These are phyloP conservation scores for Pseudoips prasinana DNA, from an alignment of 2,888 invertebrate genomes.

Conservation along the genomic window DNA sequence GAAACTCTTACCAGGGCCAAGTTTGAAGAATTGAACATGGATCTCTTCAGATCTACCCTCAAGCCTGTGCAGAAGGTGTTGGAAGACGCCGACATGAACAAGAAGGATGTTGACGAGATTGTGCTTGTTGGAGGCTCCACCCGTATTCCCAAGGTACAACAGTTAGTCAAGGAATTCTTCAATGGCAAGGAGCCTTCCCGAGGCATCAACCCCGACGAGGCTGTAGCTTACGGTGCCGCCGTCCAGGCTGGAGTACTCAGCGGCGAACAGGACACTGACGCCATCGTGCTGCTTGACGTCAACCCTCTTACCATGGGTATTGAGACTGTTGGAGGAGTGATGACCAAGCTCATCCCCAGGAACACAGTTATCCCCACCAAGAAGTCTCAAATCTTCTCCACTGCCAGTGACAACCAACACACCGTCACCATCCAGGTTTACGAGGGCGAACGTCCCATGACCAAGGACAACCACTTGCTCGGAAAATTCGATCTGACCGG, in stretches of 20 bases:
- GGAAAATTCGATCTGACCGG: constrained; percentile 99
- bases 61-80: constrained; percentile 97
- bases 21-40: constrained; percentile 99
- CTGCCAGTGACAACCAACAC: constrained; percentile 99
- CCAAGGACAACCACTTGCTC: constrained; percentile 98
- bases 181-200: constrained; percentile 98
- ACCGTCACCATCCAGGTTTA: constrained; percentile 99
- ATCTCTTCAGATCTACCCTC: constrained; percentile 93
- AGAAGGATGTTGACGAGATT: constrained; percentile 98
- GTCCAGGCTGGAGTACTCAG: constrained; percentile 99
- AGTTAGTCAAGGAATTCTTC: constrained; percentile 96
- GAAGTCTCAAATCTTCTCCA: constrained; percentile 99
- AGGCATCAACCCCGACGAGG: constrained; percentile 99
- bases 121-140: constrained; percentile 99
- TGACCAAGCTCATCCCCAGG: constrained; percentile 98
- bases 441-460: constrained; percentile 99
- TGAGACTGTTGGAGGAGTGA: constrained; percentile 99
- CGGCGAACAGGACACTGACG: constrained; percentile 98
- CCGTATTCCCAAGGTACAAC: constrained; percentile 98
- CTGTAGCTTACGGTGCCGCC: constrained; percentile 99
- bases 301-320: constrained; percentile 99
- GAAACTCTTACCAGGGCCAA: constrained; percentile 99
- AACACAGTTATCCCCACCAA: constrained; percentile 99
- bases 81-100: constrained; percentile 99
- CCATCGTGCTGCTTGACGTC: constrained; percentile 97